Conservation (phyloP, 2,797 vertebrate species). For the Sarcophilus harrisii region DNA sequence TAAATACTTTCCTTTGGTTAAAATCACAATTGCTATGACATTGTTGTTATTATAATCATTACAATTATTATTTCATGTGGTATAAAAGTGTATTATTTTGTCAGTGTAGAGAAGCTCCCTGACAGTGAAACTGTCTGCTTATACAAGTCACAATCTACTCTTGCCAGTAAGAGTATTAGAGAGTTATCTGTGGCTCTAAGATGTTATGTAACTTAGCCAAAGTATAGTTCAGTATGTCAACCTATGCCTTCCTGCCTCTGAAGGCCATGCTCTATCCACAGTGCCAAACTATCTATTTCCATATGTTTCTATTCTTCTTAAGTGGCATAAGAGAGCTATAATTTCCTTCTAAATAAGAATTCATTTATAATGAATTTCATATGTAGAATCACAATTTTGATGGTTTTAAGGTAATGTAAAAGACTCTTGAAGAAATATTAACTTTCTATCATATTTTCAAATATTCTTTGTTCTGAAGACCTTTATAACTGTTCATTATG, state of each 20-base stretch:
- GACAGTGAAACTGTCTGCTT: background rate
- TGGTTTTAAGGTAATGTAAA: background rate
- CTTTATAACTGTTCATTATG: background rate
- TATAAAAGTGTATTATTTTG: background rate
- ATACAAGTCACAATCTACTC: background rate
- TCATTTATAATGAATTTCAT: background rate
- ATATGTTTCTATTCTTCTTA: background rate
- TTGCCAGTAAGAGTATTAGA: background rate
- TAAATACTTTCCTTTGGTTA: background rate
- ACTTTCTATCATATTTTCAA: rapidly evolving
- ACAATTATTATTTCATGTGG: background rate
- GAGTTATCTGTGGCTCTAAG: background rate
- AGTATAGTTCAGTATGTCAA: background rate
- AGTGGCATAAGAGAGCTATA: background rate
- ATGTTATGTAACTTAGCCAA: background rate
- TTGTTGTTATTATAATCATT: background rate
- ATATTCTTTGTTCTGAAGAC: rapidly evolving
- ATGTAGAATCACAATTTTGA: rapidly evolving
- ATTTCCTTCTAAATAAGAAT: background rate
- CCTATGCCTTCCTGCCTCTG: background rate
- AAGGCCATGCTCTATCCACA: background rate
- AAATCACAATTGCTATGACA: background rate
- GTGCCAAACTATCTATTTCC: background rate
- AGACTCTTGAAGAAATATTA: background rate
- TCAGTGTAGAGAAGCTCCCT: background rate